Evolutionary conservation across 2,113 vertebrate genomes (phyloP).

Genomic region (Chaenogobius annularis): DNA sequence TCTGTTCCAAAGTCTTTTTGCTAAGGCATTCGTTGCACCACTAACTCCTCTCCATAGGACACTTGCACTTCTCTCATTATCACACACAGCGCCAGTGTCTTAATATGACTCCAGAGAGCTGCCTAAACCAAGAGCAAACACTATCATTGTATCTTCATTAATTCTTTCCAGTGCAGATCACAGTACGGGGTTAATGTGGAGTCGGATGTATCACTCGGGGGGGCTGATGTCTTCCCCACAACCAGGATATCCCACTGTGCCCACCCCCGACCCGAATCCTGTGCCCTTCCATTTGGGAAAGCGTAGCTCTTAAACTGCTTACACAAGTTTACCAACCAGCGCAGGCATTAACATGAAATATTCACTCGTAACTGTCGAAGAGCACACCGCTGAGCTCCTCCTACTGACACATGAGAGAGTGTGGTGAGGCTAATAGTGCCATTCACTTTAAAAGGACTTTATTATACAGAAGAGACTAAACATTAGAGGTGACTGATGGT

Average conservation of each 20-base stretch:
- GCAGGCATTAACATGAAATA: constrained; percentile 46
- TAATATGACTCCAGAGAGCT: background rate
- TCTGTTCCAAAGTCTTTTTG: background rate
- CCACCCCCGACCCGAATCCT: constrained; percentile 33
- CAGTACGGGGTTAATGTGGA: constrained; percentile 72
- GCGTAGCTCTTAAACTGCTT: constrained; percentile 58
- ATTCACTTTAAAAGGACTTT: constrained; percentile 3
- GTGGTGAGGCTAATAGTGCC: constrained; percentile 1
- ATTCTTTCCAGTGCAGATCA: constrained; percentile 60
- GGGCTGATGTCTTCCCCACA: constrained; percentile 44
- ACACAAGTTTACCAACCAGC: constrained; percentile 47
- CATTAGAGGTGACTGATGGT: background rate
- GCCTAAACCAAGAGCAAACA: background rate
- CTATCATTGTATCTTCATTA: constrained; percentile 48
- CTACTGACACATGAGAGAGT: background rate
- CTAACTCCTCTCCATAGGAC: background rate
- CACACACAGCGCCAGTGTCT: background rate
- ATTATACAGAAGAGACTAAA: background rate
- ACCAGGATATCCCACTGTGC: constrained; percentile 30
- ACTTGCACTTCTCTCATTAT: background rate
- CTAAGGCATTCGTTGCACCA: background rate
- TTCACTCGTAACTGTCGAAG: constrained; percentile 26
- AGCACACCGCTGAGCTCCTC: constrained; percentile 16
- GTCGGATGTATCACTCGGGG: constrained; percentile 53
- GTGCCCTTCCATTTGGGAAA: constrained; percentile 35